A percentile compares a stretch with the other conserved stretches of the same genome.
These are phyloP conservation scores for Cosmia trapezina DNA, from an alignment of 2,888 invertebrate species.

Conservation along the genomic window DNA sequence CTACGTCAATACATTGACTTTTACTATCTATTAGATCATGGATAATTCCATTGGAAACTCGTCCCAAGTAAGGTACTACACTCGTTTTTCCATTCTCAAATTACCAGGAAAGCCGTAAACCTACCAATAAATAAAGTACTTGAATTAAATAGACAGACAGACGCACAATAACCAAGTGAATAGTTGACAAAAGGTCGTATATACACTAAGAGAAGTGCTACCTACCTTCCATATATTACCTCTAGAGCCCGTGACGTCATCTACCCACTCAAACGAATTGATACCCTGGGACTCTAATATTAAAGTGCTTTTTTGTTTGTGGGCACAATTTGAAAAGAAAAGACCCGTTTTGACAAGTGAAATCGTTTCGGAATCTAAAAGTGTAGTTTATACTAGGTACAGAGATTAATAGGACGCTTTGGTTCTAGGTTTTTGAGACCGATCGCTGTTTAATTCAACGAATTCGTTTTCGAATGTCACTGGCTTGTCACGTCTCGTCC, in stretches of 20 bases:
- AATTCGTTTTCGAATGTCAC: conserved; percentile 13
- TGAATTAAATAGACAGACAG: conserved; percentile 49
- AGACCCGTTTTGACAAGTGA: conserved; percentile 49
- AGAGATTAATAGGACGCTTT: conserved; percentile 29
- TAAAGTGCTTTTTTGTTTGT: conserved; percentile 56
- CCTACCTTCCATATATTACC: conserved; percentile 46
- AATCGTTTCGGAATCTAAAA: conserved; percentile 45
- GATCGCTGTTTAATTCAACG: conserved; percentile 32
- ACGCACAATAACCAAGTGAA: conserved; percentile 42
- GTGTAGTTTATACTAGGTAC: conserved; percentile 27
- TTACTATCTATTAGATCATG: neutral
- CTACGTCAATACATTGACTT: neutral
- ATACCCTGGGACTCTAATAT: conserved; percentile 18
- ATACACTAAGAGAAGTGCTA: conserved; percentile 38
- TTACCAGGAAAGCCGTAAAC: conserved; percentile 29
- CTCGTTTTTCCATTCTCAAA: neutral
- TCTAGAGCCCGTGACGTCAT: conserved; percentile 51
- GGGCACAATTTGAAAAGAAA: conserved; percentile 31
- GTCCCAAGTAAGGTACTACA: neutral
- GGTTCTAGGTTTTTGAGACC: conserved; percentile 19
- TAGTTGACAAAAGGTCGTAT: conserved; percentile 48
- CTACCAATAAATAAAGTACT: conserved; percentile 41
- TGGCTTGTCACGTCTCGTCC: conserved; percentile 26
- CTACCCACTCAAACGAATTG: conserved; percentile 44
- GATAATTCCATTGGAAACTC: conserved; percentile 16